Base-by-base conservation (phyloP, 2,113 vertebrate genomes). In the Hemibagrus wyckioides region DNA sequence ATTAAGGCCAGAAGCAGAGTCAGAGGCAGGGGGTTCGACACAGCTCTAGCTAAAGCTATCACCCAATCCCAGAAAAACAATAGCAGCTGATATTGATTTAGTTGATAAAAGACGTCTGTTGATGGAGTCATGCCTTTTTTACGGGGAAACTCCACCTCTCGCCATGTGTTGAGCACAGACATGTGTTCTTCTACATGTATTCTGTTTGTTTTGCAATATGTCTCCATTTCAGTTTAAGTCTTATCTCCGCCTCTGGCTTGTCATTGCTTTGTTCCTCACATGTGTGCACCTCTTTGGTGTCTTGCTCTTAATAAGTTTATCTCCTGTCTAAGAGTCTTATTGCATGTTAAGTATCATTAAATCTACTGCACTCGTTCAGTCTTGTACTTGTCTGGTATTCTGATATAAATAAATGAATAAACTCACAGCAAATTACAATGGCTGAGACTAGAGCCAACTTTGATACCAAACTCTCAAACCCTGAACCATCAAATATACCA, bases 1-100 rank as follows among this genome's bases (percentile, higher is more conserved):
- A 92, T 94, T 93, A 94, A 92, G 91, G 89, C 89, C 94, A 91
- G 90, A 90, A 85, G 54, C 69, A 89, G 77, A 83, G 73, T 10
- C 69, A 65, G 10, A 23, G 91, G 71, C 33, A 65, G 14, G 28
- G 14, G 28, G 91, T 21, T 82, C 4, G 44, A 71, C 61, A 67
- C 56, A 14, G 90, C 90, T 87, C 90, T 39, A 69, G 89, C 85
- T 50, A 87, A n/a, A 36, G 88, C 87, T 59, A n/a, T 89, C 85
- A 87, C 59, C 33, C 17, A 86, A 88, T 81, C 36, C 52, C 25
- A 61, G 56, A 39, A 81, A 39, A 61, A 81, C 80, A 81, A 41
- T 3, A 81, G 80, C 81, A 86, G 59, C 56, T 79, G 71, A 85
- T 79, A 50, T 39, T 86, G 50, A 81, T 86, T 69, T 81, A 81